Conservation (phyloP, 2,797 vertebrate species). For the Rousettus madagascariensis region DNA sequence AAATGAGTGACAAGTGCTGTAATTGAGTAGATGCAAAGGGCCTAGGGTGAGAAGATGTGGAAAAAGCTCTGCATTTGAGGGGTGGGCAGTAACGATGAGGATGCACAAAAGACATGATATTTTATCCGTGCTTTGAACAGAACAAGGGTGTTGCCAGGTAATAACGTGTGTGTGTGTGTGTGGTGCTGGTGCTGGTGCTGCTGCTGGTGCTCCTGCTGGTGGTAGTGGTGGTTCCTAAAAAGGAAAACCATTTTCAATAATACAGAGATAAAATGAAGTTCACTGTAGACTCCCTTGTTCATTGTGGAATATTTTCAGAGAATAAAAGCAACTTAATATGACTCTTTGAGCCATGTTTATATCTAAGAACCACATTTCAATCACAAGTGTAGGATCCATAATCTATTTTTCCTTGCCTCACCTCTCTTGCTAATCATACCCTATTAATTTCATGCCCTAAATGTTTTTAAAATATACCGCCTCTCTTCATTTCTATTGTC, state of each 20-base stretch:
- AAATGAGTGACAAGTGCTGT: neutral
- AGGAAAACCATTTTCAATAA: neutral
- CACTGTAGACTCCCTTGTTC: neutral
- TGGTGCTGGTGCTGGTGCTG: neutral
- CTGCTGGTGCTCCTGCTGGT: no score
- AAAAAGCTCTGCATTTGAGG: neutral
- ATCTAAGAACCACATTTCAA: neutral
- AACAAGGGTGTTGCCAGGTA: neutral
- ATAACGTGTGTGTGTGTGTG: neutral
- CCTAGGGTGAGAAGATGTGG: neutral
- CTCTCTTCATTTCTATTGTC: neutral
- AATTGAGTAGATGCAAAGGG: neutral
- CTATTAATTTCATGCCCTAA: neutral
- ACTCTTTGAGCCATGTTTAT: neutral
- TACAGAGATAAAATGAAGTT: neutral
- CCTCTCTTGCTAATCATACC: neutral
- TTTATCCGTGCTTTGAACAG: neutral
- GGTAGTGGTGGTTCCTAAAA: neutral
- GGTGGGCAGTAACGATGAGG: accelerated
- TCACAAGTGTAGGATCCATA: neutral
- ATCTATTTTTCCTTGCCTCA: neutral
- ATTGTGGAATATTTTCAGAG: neutral
- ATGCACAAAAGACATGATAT: neutral
- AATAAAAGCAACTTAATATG: neutral
- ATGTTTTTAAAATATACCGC: neutral